A percentile compares a stretch with the other conserved stretches of the same genome.
Evolutionary conservation across 2,797 vertebrate genomes (phyloP).

Genomic region (Hippoglossus hippoglossus): DNA sequence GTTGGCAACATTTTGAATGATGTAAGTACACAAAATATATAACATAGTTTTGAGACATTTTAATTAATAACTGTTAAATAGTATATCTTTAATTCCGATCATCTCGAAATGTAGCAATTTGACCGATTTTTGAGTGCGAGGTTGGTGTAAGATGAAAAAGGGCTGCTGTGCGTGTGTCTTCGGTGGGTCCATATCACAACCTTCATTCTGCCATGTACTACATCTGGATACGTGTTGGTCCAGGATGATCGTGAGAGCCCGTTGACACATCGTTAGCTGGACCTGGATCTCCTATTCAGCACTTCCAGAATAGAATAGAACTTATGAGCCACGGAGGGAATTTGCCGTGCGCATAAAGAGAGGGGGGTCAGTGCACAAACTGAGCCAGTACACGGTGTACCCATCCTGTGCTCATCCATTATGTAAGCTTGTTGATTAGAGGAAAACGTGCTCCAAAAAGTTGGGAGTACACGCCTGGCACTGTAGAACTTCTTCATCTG

Average conservation of each 20-base stretch:
- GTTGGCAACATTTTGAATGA: too few relatives aligned
- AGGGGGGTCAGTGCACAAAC: conserved; percentile 59
- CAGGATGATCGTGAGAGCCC: background rate
- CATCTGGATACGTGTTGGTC: conserved; percentile 14
- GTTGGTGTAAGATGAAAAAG: background rate
- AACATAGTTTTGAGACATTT: too few relatives aligned
- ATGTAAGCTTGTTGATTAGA: conserved; percentile 60
- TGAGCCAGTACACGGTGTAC: conserved; percentile 65
- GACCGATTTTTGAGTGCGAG: background rate
- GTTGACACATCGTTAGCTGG: conserved; percentile 36
- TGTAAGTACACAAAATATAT: too few relatives aligned
- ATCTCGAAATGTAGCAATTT: too few relatives aligned
- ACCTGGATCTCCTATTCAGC: conserved; percentile 53
- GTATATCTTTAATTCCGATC: background rate
- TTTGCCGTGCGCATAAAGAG: conserved; percentile 61
- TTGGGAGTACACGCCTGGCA: conserved; percentile 8
- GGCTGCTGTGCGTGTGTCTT: background rate
- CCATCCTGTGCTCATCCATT: conserved; percentile 48
- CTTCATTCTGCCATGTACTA: conserved; percentile 9
- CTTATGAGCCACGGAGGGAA: conserved; percentile 61
- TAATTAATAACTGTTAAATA: background rate
- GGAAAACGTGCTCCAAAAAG: conserved; percentile 36
- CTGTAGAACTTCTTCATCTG: conserved; percentile 21
- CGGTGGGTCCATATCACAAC: background rate
- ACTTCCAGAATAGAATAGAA: conserved; percentile 67